Percentiles rank a stretch among this genome's conserved stretches.
These are phyloP conservation scores for Cyanocitta stelleri DNA, from an alignment of 2,113 vertebrate genomes.

Conservation along the genomic window DNA sequence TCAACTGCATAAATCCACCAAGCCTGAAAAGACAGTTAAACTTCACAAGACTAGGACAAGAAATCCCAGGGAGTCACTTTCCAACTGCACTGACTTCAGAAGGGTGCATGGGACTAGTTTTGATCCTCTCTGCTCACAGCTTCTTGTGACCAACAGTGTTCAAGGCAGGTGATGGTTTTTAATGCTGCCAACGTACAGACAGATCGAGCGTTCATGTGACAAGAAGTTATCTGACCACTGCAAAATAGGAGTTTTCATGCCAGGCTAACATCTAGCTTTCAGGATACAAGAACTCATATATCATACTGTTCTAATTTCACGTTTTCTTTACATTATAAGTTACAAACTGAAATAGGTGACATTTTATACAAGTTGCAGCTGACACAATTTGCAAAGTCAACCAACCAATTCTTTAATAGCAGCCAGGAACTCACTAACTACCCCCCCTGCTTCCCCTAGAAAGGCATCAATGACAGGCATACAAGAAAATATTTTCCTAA, in stretches of 20 bases:
- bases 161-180: not conserved
- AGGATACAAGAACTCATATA: not conserved
- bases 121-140: not conserved
- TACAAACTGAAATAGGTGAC: not conserved
- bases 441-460: fast-evolving
- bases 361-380: not conserved
- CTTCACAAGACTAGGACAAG: not conserved
- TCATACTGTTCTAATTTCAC: not conserved
- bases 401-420: not conserved
- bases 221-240: not conserved
- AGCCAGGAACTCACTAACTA: not conserved
- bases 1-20: not conserved
- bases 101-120: not conserved
- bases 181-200: not conserved
- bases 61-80: not conserved
- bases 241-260: not conserved
- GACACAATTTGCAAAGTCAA: not conserved
- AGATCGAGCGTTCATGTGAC: fast-evolving
- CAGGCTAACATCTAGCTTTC: not conserved
- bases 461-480: not conserved
- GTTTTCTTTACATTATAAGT: not conserved
- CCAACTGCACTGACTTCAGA: not conserved
- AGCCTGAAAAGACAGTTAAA: not conserved
- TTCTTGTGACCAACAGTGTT: not conserved
- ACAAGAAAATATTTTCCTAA: not conserved